phyloP scores from a whole-genome alignment of 2,113 vertebrate species.

The Crotalus horridus region DNA sequence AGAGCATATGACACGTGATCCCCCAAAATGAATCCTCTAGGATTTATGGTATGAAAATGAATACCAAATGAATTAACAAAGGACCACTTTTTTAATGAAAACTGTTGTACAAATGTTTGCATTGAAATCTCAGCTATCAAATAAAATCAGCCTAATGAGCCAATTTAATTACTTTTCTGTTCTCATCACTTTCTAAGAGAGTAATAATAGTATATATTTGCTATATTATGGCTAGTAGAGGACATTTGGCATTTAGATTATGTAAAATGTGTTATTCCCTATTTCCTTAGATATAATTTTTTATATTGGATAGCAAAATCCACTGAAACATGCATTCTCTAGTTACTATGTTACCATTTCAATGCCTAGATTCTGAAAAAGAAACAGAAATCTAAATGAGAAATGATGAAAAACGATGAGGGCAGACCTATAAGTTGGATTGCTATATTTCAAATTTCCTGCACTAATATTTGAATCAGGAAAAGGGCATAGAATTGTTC shows the following conservation, averaged over 20 bases:
- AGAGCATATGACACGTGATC: conserved; percentile 26
- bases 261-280: conserved; percentile 50
- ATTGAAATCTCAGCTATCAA: conserved; percentile 53
- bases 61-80: conserved; percentile 58
- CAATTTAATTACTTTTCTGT: conserved; percentile 62
- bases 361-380: neutral
- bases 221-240: conserved; percentile 58
- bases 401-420: neutral
- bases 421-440: neutral
- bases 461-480: neutral
- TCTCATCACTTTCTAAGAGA: conserved; percentile 57
- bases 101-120: conserved; percentile 57
- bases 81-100: conserved; percentile 19
- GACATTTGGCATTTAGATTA: conserved; percentile 61
- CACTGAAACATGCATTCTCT: neutral
- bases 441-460: neutral
- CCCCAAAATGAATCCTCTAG: conserved; percentile 45
- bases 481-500: neutral
- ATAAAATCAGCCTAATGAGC: conserved; percentile 57
- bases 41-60: conserved; percentile 49
- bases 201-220: conserved; percentile 57
- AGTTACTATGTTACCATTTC: neutral
- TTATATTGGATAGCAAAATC: conserved; percentile 41
- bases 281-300: conserved; percentile 55
- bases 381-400: neutral